Percentiles rank a stretch among this genome's conserved stretches.
These are phyloP conservation scores for Steinernema carpocapsae DNA, from an alignment of 2,888 invertebrate species.

Conservation along the genomic window DNA sequence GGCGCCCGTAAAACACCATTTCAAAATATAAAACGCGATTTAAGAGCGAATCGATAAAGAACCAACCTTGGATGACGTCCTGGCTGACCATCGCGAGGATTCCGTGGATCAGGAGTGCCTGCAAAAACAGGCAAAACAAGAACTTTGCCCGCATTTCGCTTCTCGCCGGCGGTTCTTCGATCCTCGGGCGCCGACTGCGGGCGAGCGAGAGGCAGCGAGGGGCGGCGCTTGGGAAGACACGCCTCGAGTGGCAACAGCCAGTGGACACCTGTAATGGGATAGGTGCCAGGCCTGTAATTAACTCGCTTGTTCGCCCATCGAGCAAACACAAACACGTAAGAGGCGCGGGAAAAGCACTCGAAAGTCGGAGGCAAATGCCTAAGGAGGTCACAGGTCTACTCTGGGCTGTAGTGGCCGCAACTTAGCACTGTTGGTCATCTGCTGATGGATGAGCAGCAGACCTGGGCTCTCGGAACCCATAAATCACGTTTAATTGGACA, in stretches of 20 bases:
- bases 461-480: background rate
- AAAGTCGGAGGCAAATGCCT: background rate
- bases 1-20: background rate
- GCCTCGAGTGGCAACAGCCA: background rate
- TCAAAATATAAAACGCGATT: background rate
- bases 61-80: slow-evolving; percentile 25
- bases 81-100: background rate
- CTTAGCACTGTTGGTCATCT: background rate
- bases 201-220: background rate
- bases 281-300: slow-evolving; percentile 28
- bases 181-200: slow-evolving; percentile 17
- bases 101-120: background rate
- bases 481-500: background rate
- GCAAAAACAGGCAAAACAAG: background rate
- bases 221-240: slow-evolving; percentile 2
- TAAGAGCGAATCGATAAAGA: background rate
- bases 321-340: slow-evolving; percentile 7
- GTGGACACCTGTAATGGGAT: slow-evolving; percentile 23
- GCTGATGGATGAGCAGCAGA: slow-evolving; percentile 26
- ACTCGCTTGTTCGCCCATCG: slow-evolving; percentile 10
- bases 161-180: background rate
- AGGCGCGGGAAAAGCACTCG: slow-evolving; percentile 14
- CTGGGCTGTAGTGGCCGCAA: background rate
- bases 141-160: slow-evolving; percentile 12
- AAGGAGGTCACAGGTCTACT: background rate